Base-by-base conservation (phyloP, 2,113 vertebrate genomes). In the Hydrolagus affinis region DNA sequence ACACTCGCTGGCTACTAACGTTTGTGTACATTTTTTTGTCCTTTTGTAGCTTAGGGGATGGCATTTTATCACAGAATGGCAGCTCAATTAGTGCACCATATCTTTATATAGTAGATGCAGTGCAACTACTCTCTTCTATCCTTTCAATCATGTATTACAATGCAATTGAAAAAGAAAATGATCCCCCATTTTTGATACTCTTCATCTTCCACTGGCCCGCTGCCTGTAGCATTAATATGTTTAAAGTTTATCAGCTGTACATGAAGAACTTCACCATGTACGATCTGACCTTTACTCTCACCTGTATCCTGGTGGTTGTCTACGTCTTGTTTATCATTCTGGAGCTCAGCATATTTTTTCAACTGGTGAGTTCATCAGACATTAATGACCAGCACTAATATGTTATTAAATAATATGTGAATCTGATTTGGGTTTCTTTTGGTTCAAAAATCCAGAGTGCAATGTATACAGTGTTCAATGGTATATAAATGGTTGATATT, bases 1-100 rank as follows among this genome's bases (percentile, higher is more conserved):
- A 66, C 19, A 9, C 19, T 66, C 78, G 78, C 17, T 83, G 78
- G 78, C 64, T 68, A 83, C 66, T 83, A 83, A 64, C 78, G 32
- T 83, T 83, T 28, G 64, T 83, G 25, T 83, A 83, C 25, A 83
- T 83, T 17, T 83, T 83, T 66, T 30, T 83, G 66, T 83, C 78
- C 6, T 15, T 28, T 25, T 83, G 78, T 83, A 28, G 23, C 66
- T 25, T 83, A 30, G 59, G 25, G 32, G 78, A 83, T 68, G 78
- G 78, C 62, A 83, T 83, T 32, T 83, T 83, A 23, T 83, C 78
- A 66, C 78, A 83, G 15, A 21, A 30, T 3, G 32, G 66, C 28
- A 30, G 60, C 14, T 66, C 28, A 62, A 66, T 83, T 30, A 12
- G 66, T 28, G 66, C 60, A 32, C 78, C 78, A 21, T 83, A 66